Base-by-base conservation (phyloP, 2,888 invertebrate species). In the Zelleria hepariella region DNA sequence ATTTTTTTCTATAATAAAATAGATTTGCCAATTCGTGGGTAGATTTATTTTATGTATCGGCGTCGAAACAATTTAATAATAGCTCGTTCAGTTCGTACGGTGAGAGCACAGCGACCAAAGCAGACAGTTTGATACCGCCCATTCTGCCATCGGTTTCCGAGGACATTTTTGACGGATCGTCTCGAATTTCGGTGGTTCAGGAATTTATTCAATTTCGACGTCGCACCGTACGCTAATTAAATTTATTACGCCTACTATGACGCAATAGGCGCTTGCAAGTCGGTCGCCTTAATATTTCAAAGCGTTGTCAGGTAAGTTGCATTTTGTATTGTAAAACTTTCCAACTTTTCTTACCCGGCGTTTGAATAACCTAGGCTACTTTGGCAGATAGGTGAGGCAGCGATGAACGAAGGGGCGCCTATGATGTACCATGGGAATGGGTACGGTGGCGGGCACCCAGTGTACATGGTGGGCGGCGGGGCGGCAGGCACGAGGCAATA, bases 21-120 rank as follows among this genome's bases (percentile, higher is more conserved):
- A 79, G 77, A 78, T 82, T 82, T 80, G 80, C 75, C 72, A 78
- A 75, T 82, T 86, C 73, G 87, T 82, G 84, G 88, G 87, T 88
- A 87, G 86, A 80, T 80, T 82, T 62, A 58, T 59, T 79, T 75
- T 76, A 76, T 78, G 75, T 75, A 78, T 72, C 78, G 78, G 77
- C 77, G 79, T 79, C 73, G 74, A 79, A 82, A 75, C 77, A 80
- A 78, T 77, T 53, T 49, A 47, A 74, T 51, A 52, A 74, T 75
- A 76, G 69, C 71, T 73, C 70, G 72, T 73, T 76, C 74, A 73
- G 71, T 80, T 78, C 68, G 72, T 71, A 76, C 70, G 74, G 78
- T 79, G 75, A 69, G 71, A 80, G 73, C 74, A 69, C 68, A 79
- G 75, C 73, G 75, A 77, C 74, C 23, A 53, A 18, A 56, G 18